Evolutionary conservation across 2,113 vertebrate genomes (phyloP), one percentile per base, ranked within the genome.

Genomic region (Pavo muticus): DNA sequence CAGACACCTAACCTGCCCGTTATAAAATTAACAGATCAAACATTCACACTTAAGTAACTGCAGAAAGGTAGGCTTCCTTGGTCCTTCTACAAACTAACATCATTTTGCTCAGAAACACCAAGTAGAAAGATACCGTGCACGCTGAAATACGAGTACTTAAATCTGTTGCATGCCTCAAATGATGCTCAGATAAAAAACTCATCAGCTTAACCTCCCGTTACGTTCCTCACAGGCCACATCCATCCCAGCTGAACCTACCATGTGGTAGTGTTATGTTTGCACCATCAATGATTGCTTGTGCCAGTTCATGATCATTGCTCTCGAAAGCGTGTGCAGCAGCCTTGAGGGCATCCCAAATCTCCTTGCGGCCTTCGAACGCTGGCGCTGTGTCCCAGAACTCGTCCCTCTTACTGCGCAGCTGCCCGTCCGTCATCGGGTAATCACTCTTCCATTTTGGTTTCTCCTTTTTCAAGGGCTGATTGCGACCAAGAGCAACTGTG

Each of bases 381-480:
- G 99, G 99, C 40, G 99, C 99, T 0, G 99, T 99, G 91, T 99
- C 99, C 99, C 99, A 99, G 86, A 99, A 99, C 59, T 99, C 99
- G 88, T 99, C 99, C 77, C 99, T 98, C 97, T 99, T 99, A 96
- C 99, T 99, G 96, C 99, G 99, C 64, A 99, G 97, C 95, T 99
- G 99, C 93, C 99, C 99, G 48, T 99, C 99, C 42, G 99, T 99
- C 99, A 99, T 99, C 40, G 99, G 99, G 96, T 99, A 99, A 97
- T 99, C 99, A 54, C 99, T 99, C 97, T 99, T 99, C 99, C 99
- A 99, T 99, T 99, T 99, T 77, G 99, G 99, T 78, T 99, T 99
- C 96, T 99, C 99, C 87, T 99, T 99, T 97, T 99, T 99, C 98
- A 99, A 97, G 96, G 99, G 98, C 75, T 99, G 99, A 98, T 99